phyloP scores from a whole-genome alignment of 2,113 vertebrate genomes.

The Microcebus ravelobensis region DNA sequence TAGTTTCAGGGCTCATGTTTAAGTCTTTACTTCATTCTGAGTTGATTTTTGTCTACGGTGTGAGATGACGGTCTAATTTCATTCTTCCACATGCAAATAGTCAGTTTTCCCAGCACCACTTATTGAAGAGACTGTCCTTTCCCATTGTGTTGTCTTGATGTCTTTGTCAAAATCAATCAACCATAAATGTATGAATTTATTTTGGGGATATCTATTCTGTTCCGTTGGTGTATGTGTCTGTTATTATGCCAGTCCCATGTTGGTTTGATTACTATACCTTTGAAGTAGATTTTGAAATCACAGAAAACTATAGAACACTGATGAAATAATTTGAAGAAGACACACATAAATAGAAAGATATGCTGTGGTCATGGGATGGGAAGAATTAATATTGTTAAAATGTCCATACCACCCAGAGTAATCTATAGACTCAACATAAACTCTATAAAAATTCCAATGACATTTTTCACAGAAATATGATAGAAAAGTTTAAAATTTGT shows the following conservation, averaged over 20 bases:
- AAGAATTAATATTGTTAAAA: background rate
- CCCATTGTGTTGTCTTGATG: background rate
- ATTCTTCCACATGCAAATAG: background rate
- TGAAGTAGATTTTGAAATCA: background rate
- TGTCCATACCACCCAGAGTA: background rate
- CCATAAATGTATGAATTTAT: background rate
- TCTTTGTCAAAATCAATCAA: background rate
- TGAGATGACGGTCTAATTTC: background rate
- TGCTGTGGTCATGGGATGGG: background rate
- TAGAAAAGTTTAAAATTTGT: background rate
- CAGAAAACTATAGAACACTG: background rate
- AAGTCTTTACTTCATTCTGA: background rate
- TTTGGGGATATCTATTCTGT: background rate
- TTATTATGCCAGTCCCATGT: background rate
- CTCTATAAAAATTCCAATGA: background rate
- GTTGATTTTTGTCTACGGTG: background rate
- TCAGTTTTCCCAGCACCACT: background rate
- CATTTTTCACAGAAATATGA: background rate
- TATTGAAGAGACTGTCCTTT: background rate
- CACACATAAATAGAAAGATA: background rate
- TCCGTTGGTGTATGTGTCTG: background rate
- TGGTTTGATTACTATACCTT: background rate
- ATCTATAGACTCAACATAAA: background rate
- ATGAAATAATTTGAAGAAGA: background rate
- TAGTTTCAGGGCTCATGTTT: background rate